These are phyloP conservation scores for Polydrusus pterygomalis DNA, from an alignment of 2,888 invertebrate species.

Conservation along the genomic window DNA sequence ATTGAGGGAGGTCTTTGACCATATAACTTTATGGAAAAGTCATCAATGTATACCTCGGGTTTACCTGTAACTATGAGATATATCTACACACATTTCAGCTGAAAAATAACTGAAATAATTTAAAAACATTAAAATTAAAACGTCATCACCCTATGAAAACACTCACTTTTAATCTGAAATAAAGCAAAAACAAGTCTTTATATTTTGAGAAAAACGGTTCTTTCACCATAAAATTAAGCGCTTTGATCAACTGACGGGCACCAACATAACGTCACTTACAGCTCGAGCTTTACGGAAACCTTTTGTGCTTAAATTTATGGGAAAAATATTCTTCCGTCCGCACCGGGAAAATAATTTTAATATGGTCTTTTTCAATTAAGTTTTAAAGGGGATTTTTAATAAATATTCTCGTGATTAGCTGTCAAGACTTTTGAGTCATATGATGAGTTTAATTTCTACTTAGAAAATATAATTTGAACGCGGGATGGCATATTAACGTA, in stretches of 20 bases:
- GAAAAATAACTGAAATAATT: neutral
- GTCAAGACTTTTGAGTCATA: conserved; percentile 12
- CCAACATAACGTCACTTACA: conserved; percentile 60
- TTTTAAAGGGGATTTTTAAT: conserved; percentile 50
- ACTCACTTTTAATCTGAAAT: conserved; percentile 1
- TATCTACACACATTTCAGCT: no score
- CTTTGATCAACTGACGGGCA: conserved; percentile 60
- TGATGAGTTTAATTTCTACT: conserved; percentile 8
- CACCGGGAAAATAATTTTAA: conserved; percentile 66
- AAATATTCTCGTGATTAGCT: conserved; percentile 35
- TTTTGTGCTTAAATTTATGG: conserved; percentile 60
- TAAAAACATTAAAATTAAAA: neutral
- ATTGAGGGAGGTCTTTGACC: no score
- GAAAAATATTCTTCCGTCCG: conserved; percentile 49
- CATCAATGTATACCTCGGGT: no score
- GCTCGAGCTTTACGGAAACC: conserved; percentile 57
- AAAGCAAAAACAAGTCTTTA: conserved; percentile 17
- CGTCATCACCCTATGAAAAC: neutral
- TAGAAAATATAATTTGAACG: no score
- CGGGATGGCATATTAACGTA: no score
- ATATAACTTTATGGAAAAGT: no score
- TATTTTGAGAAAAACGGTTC: conserved; percentile 7
- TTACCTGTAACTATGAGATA: no score
- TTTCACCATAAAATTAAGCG: conserved; percentile 60
- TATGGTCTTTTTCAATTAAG: conserved; percentile 66